Conservation (phyloP, 2,888 invertebrate species). For the Heliothis peltigera region DNA sequence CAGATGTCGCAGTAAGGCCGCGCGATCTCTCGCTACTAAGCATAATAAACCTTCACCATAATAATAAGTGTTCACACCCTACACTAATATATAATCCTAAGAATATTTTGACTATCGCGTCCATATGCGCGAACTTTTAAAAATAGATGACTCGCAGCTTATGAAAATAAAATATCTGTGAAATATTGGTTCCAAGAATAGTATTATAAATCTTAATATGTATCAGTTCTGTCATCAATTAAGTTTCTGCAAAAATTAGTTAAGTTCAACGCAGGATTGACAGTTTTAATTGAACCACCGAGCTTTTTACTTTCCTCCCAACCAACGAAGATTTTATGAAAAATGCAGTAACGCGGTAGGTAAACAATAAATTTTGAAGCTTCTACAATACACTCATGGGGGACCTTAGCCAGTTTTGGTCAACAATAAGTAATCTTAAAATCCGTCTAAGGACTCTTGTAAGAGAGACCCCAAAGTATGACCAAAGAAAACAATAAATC, state of each 20-base stretch:
- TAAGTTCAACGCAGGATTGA: conserved; percentile 35
- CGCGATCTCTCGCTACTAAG: conserved; percentile 54
- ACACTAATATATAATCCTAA: conserved; percentile 70
- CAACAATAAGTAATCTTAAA: conserved; percentile 76
- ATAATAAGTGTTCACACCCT: conserved; percentile 65
- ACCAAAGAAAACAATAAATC: conserved; percentile 89
- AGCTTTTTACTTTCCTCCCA: conserved; percentile 37
- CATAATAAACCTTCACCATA: conserved; percentile 61
- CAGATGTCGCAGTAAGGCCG: conserved; percentile 63
- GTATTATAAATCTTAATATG: conserved; percentile 2
- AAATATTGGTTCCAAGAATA: conserved; percentile 61
- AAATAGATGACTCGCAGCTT: conserved; percentile 71
- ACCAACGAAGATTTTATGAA: conserved; percentile 51
- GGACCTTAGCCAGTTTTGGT: conserved; percentile 68
- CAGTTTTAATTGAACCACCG: conserved; percentile 34
- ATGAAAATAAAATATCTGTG: conserved; percentile 71
- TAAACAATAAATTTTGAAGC: conserved; percentile 56
- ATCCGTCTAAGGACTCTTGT: conserved; percentile 76
- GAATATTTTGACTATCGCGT: conserved; percentile 68
- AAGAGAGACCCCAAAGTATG: conserved; percentile 80
- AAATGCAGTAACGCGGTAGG: conserved; percentile 31
- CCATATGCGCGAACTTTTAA: conserved; percentile 80
- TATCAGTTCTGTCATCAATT: conserved; percentile 12
- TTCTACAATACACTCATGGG: conserved; percentile 66
- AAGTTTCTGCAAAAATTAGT: conserved; percentile 18